Conservation (phyloP, 2,888 invertebrate genomes). For the Calephelis perditalis region DNA sequence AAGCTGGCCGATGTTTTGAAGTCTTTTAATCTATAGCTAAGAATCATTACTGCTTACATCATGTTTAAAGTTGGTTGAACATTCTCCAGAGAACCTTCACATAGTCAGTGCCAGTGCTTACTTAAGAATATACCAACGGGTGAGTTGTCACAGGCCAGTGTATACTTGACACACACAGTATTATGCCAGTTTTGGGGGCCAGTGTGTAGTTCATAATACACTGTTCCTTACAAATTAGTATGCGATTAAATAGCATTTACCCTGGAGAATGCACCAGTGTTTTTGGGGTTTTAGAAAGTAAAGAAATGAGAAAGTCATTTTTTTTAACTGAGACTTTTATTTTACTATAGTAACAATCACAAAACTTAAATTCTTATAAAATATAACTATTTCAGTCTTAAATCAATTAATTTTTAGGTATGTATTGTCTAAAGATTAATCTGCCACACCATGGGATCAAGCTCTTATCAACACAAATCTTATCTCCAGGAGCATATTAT, state of each 20-base stretch:
- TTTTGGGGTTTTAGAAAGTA: not conserved
- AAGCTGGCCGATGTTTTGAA: too few species aligned
- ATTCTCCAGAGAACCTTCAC: not conserved
- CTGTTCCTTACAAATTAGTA: constrained; percentile 2
- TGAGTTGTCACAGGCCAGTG: not conserved
- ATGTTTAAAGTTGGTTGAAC: too few species aligned
- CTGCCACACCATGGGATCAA: too few species aligned
- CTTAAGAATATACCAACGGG: not conserved
- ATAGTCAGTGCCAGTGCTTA: not conserved
- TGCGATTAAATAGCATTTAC: not conserved
- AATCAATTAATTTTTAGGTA: not conserved
- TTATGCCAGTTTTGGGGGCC: not conserved
- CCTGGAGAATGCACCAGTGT: not conserved
- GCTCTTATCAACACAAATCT: too few species aligned
- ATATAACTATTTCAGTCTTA: not conserved
- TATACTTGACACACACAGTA: not conserved
- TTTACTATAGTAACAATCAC: not conserved
- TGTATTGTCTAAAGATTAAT: too few species aligned
- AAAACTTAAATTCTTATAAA: not conserved
- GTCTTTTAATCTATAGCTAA: too few species aligned
- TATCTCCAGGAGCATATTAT: too few species aligned
- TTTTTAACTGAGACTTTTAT: constrained; percentile 1
- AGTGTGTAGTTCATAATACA: not conserved
- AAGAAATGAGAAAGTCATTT: not conserved
- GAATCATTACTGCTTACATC: too few species aligned